Evolutionary conservation across 2,888 invertebrate species (phyloP).

Genomic region (Cheilosia variabilis): DNA sequence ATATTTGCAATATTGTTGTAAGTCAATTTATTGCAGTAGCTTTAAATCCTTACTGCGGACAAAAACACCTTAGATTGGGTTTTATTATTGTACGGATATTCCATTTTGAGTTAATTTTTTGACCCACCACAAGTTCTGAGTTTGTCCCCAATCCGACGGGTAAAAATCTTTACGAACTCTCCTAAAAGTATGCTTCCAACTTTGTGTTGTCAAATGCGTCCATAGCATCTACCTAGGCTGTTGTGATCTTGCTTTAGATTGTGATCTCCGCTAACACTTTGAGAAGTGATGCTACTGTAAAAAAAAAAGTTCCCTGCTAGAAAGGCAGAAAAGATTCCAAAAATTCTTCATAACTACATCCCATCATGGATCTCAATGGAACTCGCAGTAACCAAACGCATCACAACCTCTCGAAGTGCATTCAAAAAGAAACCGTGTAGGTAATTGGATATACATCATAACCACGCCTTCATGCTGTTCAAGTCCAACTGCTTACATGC

Average conservation of each 20-base stretch:
- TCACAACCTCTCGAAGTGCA: conserved; percentile 3
- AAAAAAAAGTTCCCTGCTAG: background rate
- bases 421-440: background rate
- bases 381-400: background rate
- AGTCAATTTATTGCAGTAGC: no score
- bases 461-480: conserved; percentile 72
- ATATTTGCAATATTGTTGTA: no score
- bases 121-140: no score
- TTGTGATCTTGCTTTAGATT: background rate
- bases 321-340: background rate
- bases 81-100: no score
- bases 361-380: background rate
- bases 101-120: no score
- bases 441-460: conserved; percentile 57
- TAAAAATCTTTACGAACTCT: background rate
- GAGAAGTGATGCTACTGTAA: background rate
- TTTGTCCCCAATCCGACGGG: no score
- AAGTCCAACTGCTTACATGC: conserved; percentile 47
- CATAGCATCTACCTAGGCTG: background rate
- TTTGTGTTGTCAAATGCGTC: background rate
- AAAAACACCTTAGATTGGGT: no score
- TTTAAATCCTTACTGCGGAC: no score
- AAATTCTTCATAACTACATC: background rate
- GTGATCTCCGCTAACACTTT: conserved; percentile 32
- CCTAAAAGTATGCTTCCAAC: background rate